Base-by-base conservation (phyloP, 1,140 invertebrate genomes). In the Drosophila sp. region DNA sequence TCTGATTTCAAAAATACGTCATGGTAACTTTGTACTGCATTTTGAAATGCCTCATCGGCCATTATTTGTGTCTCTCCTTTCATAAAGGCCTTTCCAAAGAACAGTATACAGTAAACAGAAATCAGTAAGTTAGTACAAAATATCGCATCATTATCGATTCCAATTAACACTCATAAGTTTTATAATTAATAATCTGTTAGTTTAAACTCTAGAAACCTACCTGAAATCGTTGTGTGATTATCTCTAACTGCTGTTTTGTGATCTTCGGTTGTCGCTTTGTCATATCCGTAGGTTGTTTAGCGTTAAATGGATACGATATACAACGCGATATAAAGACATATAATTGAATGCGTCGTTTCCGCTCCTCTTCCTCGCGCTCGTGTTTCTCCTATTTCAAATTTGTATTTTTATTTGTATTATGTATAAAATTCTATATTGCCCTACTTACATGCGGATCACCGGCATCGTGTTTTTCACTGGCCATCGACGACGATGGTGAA, bases 311-410 rank as follows among this genome's bases (percentile, higher is more conserved):
- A 94, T 99, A 99, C 2, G 99, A 97, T 90, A 99, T 96, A 93
- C 98, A 99, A 92, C 99, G 94, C 74, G 98, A 98, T 77, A 99
- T 97, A 93, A 99, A 99, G 59, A 99, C 98, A 92, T 99, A 99
- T 18, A 99, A 93, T 92, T 99, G 99, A 41, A 99, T 95, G 54
- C 97, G 94, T 46, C 95, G 94, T 92, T 99, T 98, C 58, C 97
- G 94, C 87, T 98, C 97, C 91, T 98, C 97, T 93, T 99, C 97
- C 87, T 98, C 96, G 36, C 97, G 94, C 91, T 98, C 97, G 79
- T 96, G 95, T 84, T 95, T 95, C 65, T 97, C 97, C 95, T 97
- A 14, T 43, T 43, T 53, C 38, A 64, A 53, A 43, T n/a, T 2
- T 2, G 7, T 16, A 43, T 6, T 38, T 38, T n/a, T 6, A 4